A percentile compares a stretch with the other conserved stretches of the same genome.
phyloP scores from a whole-genome alignment of 2,113 vertebrate genomes.

The Caranx melampygus region DNA sequence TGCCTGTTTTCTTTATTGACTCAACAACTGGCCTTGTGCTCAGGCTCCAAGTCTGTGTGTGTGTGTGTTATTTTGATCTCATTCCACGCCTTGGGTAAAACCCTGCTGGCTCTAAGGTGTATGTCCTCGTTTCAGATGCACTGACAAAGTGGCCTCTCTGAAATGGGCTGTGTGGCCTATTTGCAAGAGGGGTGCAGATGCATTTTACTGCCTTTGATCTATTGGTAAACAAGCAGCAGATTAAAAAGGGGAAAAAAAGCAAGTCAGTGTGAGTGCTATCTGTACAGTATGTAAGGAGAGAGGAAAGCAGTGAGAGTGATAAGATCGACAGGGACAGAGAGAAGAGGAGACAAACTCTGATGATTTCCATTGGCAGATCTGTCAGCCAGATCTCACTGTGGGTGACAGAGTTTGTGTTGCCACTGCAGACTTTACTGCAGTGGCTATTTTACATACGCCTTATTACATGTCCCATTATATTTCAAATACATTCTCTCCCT shows the following conservation, averaged over 20 bases:
- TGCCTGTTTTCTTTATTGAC: conserved; percentile 74
- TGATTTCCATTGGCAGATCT: conserved; percentile 37
- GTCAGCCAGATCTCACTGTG: conserved; percentile 37
- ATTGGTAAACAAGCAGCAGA: conserved; percentile 58
- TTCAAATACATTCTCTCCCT: conserved; percentile 54
- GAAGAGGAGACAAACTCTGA: conserved; percentile 30
- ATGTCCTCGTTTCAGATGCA: conserved; percentile 59
- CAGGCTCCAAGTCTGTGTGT: conserved; percentile 8
- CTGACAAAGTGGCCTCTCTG: conserved; percentile 65
- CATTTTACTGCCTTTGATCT: conserved; percentile 66
- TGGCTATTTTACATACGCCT: conserved; percentile 49
- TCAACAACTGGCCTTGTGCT: conserved; percentile 70
- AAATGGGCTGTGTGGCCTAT: conserved; percentile 68
- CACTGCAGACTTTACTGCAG: conserved; percentile 51
- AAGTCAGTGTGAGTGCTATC: conserved; percentile 10
- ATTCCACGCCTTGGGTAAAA: conserved; percentile 63
- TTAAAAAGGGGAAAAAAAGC: conserved; percentile 8
- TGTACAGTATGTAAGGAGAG: conserved; percentile 3
- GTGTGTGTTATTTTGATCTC: conserved; percentile 60
- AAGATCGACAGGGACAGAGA: conserved; percentile 16
- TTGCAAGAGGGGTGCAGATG: conserved; percentile 60
- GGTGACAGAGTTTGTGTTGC: conserved; percentile 46
- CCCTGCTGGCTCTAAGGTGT: conserved; percentile 63
- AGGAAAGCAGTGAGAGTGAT: background rate
- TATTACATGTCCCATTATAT: conserved; percentile 63